Evolutionary conservation across 2,797 vertebrate genomes (phyloP).

Genomic region (Lates japonicus): DNA sequence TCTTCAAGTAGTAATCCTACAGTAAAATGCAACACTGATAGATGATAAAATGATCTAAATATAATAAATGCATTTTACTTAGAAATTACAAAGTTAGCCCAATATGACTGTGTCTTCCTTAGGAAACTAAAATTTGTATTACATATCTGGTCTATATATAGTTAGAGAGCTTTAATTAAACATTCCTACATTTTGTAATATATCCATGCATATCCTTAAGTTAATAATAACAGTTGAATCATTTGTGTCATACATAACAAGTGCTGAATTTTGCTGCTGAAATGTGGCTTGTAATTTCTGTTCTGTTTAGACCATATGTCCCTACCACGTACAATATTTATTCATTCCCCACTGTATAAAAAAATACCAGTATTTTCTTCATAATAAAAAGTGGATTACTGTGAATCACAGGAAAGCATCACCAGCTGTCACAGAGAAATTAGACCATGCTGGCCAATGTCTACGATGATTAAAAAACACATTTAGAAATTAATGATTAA

Average conservation of each 20-base stretch:
- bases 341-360: slow-evolving; percentile 90
- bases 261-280: slow-evolving; percentile 27
- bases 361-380: slow-evolving; percentile 93
- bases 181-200: slow-evolving; percentile 26
- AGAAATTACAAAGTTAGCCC: background rate
- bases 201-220: slow-evolving; percentile 17
- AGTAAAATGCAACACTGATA: background rate
- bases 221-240: slow-evolving; percentile 31
- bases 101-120: slow-evolving; percentile 4
- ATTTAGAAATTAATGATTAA: slow-evolving; percentile 89
- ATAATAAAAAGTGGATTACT: slow-evolving; percentile 99
- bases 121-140: slow-evolving; percentile 10
- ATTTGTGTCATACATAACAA: slow-evolving; percentile 2
- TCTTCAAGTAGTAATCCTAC: slow-evolving; percentile 6
- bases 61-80: background rate
- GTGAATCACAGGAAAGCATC: slow-evolving; percentile 94
- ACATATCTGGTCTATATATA: background rate
- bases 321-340: slow-evolving; percentile 85
- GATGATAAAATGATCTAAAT: background rate
- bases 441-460: slow-evolving; percentile 90
- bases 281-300: slow-evolving; percentile 45
- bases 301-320: slow-evolving; percentile 83
- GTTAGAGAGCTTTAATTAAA: slow-evolving; percentile 29
- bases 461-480: slow-evolving; percentile 91
- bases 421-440: slow-evolving; percentile 98